These are phyloP conservation scores for Lutjanus argentimaculatus DNA, from an alignment of 2,797 vertebrate genomes.

Conservation along the genomic window DNA sequence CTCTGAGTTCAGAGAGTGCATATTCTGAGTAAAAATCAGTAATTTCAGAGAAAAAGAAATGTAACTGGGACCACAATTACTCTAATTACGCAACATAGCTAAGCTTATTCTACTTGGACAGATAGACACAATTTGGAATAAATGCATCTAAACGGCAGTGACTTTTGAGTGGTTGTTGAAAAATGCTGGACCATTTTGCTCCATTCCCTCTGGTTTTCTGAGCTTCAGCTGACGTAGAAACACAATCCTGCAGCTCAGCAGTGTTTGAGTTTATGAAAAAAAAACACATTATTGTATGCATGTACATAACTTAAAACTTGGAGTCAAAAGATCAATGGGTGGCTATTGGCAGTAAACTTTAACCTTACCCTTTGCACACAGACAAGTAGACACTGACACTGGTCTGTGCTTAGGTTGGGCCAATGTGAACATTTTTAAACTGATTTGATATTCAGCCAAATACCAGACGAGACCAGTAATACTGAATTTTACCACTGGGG, in stretches of 20 bases:
- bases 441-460: too few relatives aligned
- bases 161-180: neutral
- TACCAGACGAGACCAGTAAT: too few relatives aligned
- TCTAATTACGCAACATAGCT: slow-evolving; percentile 26
- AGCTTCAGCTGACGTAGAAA: slow-evolving; percentile 3
- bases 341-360: neutral
- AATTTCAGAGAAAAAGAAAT: slow-evolving; percentile 39
- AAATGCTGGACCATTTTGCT: neutral
- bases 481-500: too few relatives aligned
- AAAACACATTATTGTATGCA: neutral
- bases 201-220: neutral
- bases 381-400: neutral
- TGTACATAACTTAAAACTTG: slow-evolving; percentile 28
- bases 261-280: slow-evolving; percentile 7
- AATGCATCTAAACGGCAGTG: neutral
- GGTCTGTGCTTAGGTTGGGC: too few relatives aligned
- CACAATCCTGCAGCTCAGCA: neutral
- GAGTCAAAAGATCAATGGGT: slow-evolving; percentile 26
- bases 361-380: neutral
- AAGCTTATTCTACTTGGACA: slow-evolving; percentile 18
- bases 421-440: too few relatives aligned
- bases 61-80: slow-evolving; percentile 25
- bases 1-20: slow-evolving; percentile 47
- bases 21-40: slow-evolving; percentile 30
- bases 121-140: slow-evolving; percentile 9